phyloP scores from a whole-genome alignment of 64 coral and sea anemone species.

The Pocillopora verrucosa region DNA sequence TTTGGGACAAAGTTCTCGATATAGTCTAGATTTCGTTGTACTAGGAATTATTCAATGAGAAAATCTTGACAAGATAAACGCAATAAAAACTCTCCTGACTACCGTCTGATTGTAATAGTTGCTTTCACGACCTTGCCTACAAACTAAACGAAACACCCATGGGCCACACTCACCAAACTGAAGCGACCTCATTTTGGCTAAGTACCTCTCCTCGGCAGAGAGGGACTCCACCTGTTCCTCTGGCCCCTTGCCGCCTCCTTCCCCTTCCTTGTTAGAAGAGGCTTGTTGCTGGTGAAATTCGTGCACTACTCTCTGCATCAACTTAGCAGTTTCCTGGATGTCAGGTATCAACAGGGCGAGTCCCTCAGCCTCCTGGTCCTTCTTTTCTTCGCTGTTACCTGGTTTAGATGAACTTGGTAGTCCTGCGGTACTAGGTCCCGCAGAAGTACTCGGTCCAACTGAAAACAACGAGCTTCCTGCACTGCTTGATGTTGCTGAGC shows the following conservation, averaged over 20 bases:
- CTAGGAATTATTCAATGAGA: no score
- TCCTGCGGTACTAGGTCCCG: background rate
- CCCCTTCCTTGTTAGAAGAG: constrained; percentile 2
- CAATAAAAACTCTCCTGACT: no score
- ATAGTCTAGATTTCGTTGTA: no score
- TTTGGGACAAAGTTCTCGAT: no score
- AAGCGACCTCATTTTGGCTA: constrained; percentile 83
- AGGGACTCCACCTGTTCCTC: background rate
- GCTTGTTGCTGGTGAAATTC: constrained; percentile 56
- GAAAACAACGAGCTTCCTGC: background rate
- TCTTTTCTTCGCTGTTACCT: constrained; percentile 42
- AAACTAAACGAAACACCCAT: background rate
- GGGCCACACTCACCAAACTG: constrained; percentile 81
- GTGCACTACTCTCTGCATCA: constrained; percentile 70
- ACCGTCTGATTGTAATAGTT: no score
- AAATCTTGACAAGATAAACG: no score
- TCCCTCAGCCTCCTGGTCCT: constrained; percentile 74
- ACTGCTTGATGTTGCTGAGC: background rate
- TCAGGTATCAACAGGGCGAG: constrained; percentile 92
- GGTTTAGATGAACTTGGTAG: background rate
- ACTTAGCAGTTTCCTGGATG: constrained; percentile 81
- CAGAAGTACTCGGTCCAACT: background rate
- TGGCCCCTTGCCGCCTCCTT: background rate
- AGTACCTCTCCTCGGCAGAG: constrained; percentile 81
- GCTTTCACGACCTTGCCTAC: no score